A percentile compares a stretch with the other conserved stretches of the same genome.
Conservation (phyloP, 2,797 vertebrate species). For the Loris lydekkerianus region DNA sequence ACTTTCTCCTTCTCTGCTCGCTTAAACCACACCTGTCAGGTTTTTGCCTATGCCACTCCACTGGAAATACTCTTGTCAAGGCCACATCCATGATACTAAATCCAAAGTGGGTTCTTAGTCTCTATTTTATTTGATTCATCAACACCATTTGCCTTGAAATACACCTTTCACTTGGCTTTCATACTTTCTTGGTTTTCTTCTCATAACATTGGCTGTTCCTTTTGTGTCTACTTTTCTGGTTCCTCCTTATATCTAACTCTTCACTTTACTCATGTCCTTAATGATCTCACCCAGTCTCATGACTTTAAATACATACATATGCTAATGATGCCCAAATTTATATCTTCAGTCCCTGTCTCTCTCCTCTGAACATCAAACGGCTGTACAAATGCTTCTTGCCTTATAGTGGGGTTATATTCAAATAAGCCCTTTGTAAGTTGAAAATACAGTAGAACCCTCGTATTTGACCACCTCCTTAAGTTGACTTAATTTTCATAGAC, state of each 20-base stretch:
- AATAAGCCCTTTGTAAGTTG: neutral
- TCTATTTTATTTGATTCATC: conserved; percentile 10
- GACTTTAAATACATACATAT: neutral
- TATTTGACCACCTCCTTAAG: no score
- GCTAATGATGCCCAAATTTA: neutral
- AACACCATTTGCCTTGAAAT: conserved; percentile 16
- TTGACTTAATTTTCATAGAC: no score
- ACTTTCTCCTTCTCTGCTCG: neutral
- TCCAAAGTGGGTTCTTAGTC: neutral
- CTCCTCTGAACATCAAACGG: neutral
- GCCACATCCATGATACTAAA: neutral
- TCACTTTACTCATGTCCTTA: neutral
- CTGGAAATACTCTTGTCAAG: neutral
- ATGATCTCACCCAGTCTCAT: neutral
- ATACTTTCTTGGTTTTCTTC: neutral
- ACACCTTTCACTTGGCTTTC: neutral
- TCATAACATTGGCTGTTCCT: neutral
- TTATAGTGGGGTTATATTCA: neutral
- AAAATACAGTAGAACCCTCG: neutral
- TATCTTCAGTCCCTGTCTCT: neutral
- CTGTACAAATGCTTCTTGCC: neutral
- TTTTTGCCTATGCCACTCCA: neutral
- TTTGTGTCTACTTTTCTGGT: neutral
- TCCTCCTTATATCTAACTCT: neutral
- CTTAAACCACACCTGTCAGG: neutral